Evolutionary conservation across 2,797 vertebrate species (phyloP).

Genomic region (Prunella strophiata): DNA sequence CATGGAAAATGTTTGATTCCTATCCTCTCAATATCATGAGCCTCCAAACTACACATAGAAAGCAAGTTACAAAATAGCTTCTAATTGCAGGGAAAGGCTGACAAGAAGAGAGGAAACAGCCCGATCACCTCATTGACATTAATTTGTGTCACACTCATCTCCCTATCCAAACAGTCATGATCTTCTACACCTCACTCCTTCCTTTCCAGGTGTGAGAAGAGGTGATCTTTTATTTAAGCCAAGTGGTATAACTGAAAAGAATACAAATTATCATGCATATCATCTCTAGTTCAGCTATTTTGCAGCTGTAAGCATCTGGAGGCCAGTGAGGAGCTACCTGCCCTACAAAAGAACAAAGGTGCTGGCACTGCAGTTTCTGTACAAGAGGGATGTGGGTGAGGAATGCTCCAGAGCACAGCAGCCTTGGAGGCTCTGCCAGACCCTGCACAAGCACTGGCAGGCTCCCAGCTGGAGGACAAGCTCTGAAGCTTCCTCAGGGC

Average conservation of each 20-base stretch:
- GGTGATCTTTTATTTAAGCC: not conserved
- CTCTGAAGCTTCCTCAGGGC: not conserved
- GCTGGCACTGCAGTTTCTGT: not conserved
- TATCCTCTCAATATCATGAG: not conserved
- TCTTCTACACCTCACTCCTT: not conserved
- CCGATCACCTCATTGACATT: not conserved
- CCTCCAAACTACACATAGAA: not conserved
- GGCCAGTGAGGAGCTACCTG: not conserved
- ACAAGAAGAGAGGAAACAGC: not conserved
- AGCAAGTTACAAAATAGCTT: not conserved
- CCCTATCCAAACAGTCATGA: not conserved
- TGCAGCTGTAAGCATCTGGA: not conserved
- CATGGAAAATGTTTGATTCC: not conserved
- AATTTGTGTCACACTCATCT: not conserved
- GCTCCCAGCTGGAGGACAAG: not conserved
- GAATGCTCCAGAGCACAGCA: not conserved
- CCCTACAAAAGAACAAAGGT: not conserved
- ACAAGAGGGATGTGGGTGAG: accelerated
- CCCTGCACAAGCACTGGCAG: not conserved
- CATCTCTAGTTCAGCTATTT: not conserved
- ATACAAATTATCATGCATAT: not conserved
- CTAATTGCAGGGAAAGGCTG: not conserved
- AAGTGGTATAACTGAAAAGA: not conserved
- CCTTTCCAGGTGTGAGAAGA: not conserved
- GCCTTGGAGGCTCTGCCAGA: not conserved